Percentiles rank a stretch among this genome's conserved stretches.
These are phyloP conservation scores for Thera obeliscata DNA, from an alignment of 2,888 invertebrate species.

Conservation along the genomic window DNA sequence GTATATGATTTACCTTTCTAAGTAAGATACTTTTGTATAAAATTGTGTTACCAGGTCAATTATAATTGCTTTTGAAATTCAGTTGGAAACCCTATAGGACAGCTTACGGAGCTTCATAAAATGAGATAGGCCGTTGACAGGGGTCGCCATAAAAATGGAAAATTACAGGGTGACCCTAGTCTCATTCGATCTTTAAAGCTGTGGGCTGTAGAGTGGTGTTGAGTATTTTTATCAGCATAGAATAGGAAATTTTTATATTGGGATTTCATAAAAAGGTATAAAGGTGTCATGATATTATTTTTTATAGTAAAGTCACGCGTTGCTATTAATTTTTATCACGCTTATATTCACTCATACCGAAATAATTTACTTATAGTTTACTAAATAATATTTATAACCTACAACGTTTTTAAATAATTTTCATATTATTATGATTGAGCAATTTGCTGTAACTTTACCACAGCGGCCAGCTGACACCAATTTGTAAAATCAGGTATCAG, in stretches of 20 bases:
- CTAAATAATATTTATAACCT: too few relatives aligned
- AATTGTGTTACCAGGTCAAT: conserved; percentile 15
- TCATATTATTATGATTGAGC: neutral
- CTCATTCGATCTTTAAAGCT: conserved; percentile 57
- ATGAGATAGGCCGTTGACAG: conserved; percentile 71
- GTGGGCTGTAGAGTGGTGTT: conserved; percentile 47
- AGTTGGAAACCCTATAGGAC: conserved; percentile 55
- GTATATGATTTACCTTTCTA: too few relatives aligned
- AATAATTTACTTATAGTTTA: too few relatives aligned
- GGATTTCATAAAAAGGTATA: neutral
- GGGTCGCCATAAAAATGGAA: conserved; percentile 67
- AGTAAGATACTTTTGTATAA: conserved; percentile 3
- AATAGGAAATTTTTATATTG: conserved; percentile 1
- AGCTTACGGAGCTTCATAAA: conserved; percentile 62
- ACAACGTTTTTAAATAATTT: neutral
- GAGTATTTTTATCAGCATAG: conserved; percentile 20
- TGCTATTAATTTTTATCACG: too few relatives aligned
- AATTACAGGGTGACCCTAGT: conserved; percentile 68
- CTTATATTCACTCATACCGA: too few relatives aligned
- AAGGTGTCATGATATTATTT: neutral
- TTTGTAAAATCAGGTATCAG: conserved; percentile 11
- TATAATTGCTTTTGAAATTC: conserved; percentile 40
- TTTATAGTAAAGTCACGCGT: too few relatives aligned
- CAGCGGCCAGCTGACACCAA: conserved; percentile 12
- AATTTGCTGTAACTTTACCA: conserved; percentile 3